Percentiles rank a stretch among this genome's conserved stretches.
These are phyloP conservation scores for Cataglyphis cursor DNA, from an alignment of 2,888 invertebrate species.

Conservation along the genomic window DNA sequence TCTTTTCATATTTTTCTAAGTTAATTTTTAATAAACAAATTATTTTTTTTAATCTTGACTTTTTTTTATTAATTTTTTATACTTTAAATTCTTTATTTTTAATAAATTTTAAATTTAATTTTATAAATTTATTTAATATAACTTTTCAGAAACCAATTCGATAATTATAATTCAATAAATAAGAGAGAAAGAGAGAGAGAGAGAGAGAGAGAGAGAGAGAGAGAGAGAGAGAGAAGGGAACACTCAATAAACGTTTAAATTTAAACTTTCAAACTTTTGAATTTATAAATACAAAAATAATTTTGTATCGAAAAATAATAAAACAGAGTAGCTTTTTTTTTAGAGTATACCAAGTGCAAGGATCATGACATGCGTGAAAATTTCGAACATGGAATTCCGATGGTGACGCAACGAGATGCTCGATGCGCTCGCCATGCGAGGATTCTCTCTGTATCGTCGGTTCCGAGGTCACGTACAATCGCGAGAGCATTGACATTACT, in stretches of 20 bases:
- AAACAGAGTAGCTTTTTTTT: not conserved
- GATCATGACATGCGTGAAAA: constrained; percentile 58
- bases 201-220: no score
- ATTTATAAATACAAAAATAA: not conserved
- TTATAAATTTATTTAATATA: no score
- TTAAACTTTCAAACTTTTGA: not conserved
- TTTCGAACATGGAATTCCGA: constrained; percentile 61
- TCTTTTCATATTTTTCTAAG: not conserved
- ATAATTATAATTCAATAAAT: not conserved
- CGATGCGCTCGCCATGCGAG: constrained; percentile 52
- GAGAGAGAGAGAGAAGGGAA: no score
- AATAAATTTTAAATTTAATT: no score
- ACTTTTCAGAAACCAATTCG: no score
- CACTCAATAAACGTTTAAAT: not conserved
- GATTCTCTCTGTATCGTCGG: constrained; percentile 23
- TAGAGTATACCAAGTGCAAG: not conserved
- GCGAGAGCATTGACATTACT: constrained; percentile 41
- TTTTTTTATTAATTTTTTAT: no score
- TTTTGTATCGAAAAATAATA: not conserved
- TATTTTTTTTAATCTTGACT: no score
- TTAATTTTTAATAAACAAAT: not conserved
- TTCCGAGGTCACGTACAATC: constrained; percentile 36
- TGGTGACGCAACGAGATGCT: constrained; percentile 62
- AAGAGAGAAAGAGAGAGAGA: not conserved
- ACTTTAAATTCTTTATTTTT: no score